Conservation (phyloP, 2,888 invertebrate genomes). For the Agrenia bidenticulata region DNA sequence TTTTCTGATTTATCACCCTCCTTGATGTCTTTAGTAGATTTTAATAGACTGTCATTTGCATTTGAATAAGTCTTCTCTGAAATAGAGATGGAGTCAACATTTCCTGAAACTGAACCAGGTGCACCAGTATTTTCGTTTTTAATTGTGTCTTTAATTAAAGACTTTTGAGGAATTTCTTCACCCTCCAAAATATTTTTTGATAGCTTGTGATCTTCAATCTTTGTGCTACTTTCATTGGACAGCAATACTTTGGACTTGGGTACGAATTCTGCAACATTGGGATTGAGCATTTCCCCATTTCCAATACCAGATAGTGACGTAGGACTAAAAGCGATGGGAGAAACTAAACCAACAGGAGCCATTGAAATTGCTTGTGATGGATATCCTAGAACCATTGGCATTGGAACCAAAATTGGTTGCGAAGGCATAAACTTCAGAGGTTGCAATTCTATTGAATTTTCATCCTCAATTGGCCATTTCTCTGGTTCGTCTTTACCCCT, state of each 20-base stretch:
- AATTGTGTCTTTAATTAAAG: background rate
- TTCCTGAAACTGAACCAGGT: too few relatives aligned
- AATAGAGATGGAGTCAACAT: too few relatives aligned
- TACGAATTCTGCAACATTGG: conserved; percentile 43
- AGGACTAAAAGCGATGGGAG: background rate
- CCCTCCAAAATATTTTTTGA: background rate
- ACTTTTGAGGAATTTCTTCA: background rate
- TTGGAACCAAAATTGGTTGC: background rate
- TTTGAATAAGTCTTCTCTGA: too few relatives aligned
- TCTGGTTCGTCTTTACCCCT: conserved; percentile 78
- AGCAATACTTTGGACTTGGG: conserved; percentile 21
- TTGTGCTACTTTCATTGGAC: background rate
- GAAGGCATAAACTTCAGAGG: conserved; percentile 4
- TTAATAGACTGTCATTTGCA: too few relatives aligned
- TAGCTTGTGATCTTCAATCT: background rate
- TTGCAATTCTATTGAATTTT: background rate
- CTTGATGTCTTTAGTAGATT: too few relatives aligned
- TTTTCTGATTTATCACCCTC: too few relatives aligned
- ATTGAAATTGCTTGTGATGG: too few relatives aligned
- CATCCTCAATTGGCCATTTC: conserved; percentile 71
- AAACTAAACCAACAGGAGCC: background rate
- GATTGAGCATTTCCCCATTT: conserved; percentile 38
- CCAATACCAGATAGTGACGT: conserved; percentile 1
- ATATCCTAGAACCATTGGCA: background rate
- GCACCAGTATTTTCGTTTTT: conserved; percentile 29